A percentile compares a stretch with the other conserved stretches of the same genome.
These are phyloP conservation scores for Sialis lutaria DNA, from an alignment of 2,888 invertebrate genomes.

Conservation along the genomic window DNA sequence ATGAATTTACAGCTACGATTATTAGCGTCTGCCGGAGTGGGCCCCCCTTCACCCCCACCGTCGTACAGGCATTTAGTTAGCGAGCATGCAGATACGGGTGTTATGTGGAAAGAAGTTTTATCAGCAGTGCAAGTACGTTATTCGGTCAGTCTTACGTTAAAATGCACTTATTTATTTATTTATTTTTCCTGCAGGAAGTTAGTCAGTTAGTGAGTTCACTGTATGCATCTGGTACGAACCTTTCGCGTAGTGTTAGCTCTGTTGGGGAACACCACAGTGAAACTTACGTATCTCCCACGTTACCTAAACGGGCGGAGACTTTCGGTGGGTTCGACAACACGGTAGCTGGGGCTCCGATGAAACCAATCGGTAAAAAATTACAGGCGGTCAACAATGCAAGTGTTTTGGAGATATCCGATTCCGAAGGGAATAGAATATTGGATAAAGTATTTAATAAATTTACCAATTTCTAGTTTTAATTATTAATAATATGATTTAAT, in stretches of 20 bases:
- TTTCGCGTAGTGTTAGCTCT: constrained; percentile 83
- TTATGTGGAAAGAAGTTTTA: constrained; percentile 69
- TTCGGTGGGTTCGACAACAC: constrained; percentile 83
- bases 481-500: constrained; percentile 6
- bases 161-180: constrained; percentile 16
- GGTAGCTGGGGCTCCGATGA: constrained; percentile 18
- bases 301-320: constrained; percentile 88
- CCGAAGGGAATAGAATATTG: constrained; percentile 16
- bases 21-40: constrained; percentile 48
- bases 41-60: constrained; percentile 39
- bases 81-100: constrained; percentile 58
- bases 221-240: constrained; percentile 55
- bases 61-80: constrained; percentile 62
- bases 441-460: background rate
- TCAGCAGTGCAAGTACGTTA: constrained; percentile 47
- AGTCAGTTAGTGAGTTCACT: constrained; percentile 55
- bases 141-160: background rate
- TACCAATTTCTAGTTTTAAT: background rate
- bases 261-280: constrained; percentile 84
- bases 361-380: constrained; percentile 21
- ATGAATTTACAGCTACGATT: constrained; percentile 67
- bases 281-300: constrained; percentile 65
- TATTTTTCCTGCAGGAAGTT: constrained; percentile 38
- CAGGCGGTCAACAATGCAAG: constrained; percentile 19
- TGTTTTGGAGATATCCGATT: constrained; percentile 22